Evolutionary conservation across 23 tunicate genomes (phyloP), one percentile per base, ranked within the genome.

Genomic region (Trididemnum miniatum): DNA sequence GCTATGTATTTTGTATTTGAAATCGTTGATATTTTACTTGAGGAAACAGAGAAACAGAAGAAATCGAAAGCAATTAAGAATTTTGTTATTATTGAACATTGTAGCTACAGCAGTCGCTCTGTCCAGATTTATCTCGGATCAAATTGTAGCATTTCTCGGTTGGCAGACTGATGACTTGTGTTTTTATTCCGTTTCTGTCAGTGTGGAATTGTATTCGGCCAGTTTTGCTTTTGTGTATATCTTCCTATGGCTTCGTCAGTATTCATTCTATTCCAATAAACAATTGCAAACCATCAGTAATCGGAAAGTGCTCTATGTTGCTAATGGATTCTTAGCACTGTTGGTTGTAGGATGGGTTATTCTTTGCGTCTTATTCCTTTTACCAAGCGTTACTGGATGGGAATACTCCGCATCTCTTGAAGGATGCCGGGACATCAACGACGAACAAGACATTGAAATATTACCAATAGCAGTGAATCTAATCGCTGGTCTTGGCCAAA

Each of bases 191-290:
- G 76, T 86, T 0, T 27, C 81, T 0, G 80, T 59, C 24, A 91
- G 97, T 33, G 3, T 77, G 20, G 90, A 65, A 35, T 34, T 91
- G 25, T 86, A 81, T 35, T 72, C 79, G 0, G 63, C 81, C 29
- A 66, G 85, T 31, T 35, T 77, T 31, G 67, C 39, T 75, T 57
- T 90, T 5, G 87, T 86, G 3, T 91, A 91, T 51, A 39, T 82
- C 31, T 86, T 91, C 50, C 69, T 91, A 15, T 91, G 97, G 97
- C 29, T 73, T 5, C 80, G 90, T 0, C 97, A 91, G 49, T 76
- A 84, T 75, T 57, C 49, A 22, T 86, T 91, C 39, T 91, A 85
- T 80, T 44, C 87, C n/a, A 66, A 82, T 44, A 69, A 71, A 7
- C 78, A 75, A 20, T 76, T 86, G 51, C 34, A 36, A 32, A 66